Conservation (phyloP, 2,888 invertebrate species). For the Drosophila nr. fundita region DNA sequence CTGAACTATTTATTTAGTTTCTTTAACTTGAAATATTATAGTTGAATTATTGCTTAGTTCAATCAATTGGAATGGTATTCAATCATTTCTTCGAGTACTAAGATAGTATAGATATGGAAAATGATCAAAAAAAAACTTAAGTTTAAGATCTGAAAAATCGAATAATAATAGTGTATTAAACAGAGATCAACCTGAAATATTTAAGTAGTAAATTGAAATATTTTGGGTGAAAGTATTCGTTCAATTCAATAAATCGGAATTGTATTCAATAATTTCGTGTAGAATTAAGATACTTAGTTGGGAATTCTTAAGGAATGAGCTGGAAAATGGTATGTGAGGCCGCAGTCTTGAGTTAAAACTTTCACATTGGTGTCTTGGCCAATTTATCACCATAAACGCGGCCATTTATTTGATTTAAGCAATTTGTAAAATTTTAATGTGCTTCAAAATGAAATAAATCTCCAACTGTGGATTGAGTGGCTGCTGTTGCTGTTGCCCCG, state of each 20-base stretch:
- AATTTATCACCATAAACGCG: conserved; percentile 79
- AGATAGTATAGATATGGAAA: too few relatives aligned
- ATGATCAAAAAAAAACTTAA: too few relatives aligned
- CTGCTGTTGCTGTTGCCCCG: conserved; percentile 3
- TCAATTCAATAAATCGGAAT: too few relatives aligned
- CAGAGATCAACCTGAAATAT: neutral
- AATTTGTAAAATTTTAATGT: conserved; percentile 81
- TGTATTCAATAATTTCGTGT: neutral
- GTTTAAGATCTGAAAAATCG: neutral
- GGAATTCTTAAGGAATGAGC: conserved; percentile 12
- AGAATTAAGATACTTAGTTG: neutral
- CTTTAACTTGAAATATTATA: neutral
- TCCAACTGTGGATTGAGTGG: conserved; percentile 69
- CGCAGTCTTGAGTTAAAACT: conserved; percentile 51
- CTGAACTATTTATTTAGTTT: neutral
- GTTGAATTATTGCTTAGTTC: too few relatives aligned
- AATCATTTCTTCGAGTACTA: too few relatives aligned
- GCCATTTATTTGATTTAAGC: conserved; percentile 78
- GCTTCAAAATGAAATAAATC: conserved; percentile 75
- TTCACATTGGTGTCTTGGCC: conserved; percentile 59
- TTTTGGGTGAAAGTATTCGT: neutral
- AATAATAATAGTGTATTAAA: neutral
- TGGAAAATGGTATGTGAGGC: conserved; percentile 8
- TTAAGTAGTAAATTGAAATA: neutral
- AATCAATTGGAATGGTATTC: neutral